Percentiles rank a stretch among this genome's conserved stretches.
phyloP scores from a whole-genome alignment of 2,113 vertebrate species.

The Clupea harengus region DNA sequence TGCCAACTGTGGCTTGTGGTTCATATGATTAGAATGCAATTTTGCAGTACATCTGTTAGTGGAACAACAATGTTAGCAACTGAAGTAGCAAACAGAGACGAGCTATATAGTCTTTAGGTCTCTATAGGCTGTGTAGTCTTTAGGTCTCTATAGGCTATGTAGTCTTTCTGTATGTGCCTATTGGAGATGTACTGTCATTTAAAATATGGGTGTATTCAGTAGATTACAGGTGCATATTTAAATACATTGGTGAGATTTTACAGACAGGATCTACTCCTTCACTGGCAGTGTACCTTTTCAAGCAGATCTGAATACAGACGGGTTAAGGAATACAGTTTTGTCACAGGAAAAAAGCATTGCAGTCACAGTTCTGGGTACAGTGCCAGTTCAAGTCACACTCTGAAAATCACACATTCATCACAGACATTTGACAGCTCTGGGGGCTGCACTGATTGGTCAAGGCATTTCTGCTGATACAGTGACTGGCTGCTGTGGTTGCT shows the following conservation, averaged over 20 bases:
- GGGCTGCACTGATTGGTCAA: neutral
- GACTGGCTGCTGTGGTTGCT: neutral
- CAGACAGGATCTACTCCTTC: neutral
- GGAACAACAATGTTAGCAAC: too few species aligned
- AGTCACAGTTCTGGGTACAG: neutral
- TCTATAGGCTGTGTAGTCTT: too few species aligned
- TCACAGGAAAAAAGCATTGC: neutral
- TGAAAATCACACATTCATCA: neutral
- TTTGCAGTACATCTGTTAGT: neutral
- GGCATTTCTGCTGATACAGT: neutral
- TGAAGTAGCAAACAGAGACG: neutral
- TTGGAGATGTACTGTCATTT: neutral
- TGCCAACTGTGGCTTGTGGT: neutral
- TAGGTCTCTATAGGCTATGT: too few species aligned
- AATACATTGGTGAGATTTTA: neutral
- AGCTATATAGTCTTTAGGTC: too few species aligned
- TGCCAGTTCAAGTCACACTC: neutral
- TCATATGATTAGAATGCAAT: neutral
- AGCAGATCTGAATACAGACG: slow-evolving; percentile 66
- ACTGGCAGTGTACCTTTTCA: slow-evolving; percentile 69
- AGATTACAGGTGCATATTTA: neutral
- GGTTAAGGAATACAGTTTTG: slow-evolving; percentile 57
- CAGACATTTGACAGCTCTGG: neutral
- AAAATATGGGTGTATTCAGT: neutral
- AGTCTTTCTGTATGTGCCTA: too few species aligned